A percentile compares a stretch with the other conserved stretches of the same genome.
phyloP scores from a whole-genome alignment of 2,888 invertebrate genomes.

The Synergus itoensis region DNA sequence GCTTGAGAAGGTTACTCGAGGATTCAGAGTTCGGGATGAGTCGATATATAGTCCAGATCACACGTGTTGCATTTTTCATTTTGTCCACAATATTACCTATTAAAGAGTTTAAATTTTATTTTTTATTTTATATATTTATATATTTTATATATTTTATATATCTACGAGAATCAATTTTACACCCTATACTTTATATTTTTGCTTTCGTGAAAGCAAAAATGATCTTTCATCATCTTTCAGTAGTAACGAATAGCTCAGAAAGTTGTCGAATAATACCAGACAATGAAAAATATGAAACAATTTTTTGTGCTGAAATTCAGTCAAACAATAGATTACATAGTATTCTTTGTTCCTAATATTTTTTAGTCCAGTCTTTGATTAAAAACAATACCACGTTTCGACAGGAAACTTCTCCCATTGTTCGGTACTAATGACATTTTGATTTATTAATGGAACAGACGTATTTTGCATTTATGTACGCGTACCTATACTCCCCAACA shows the following conservation, averaged over 20 bases:
- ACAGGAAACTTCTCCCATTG: slow-evolving; percentile 35
- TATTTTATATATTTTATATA: no score
- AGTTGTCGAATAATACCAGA: neutral
- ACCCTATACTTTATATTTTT: no score
- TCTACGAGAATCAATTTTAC: no score
- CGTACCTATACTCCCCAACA: neutral
- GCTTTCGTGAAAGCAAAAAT: no score
- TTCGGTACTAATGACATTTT: slow-evolving; percentile 36
- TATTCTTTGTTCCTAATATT: neutral
- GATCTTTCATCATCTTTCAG: no score
- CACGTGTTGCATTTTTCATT: slow-evolving; percentile 25
- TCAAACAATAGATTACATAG: slow-evolving; percentile 16
- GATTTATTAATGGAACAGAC: slow-evolving; percentile 39
- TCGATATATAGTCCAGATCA: slow-evolving; percentile 13
- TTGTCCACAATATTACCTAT: neutral
- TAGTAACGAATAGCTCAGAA: no score
- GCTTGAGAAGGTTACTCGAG: slow-evolving; percentile 20
- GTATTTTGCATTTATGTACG: slow-evolving; percentile 30
- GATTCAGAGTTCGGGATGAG: slow-evolving; percentile 3
- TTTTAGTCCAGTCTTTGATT: neutral
- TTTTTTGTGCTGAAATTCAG: neutral
- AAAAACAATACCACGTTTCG: slow-evolving; percentile 31
- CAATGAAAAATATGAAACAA: neutral
- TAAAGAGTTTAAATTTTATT: no score
- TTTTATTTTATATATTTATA: no score